phyloP scores from a whole-genome alignment of 2,113 vertebrate genomes.

The Alouatta palliata region DNA sequence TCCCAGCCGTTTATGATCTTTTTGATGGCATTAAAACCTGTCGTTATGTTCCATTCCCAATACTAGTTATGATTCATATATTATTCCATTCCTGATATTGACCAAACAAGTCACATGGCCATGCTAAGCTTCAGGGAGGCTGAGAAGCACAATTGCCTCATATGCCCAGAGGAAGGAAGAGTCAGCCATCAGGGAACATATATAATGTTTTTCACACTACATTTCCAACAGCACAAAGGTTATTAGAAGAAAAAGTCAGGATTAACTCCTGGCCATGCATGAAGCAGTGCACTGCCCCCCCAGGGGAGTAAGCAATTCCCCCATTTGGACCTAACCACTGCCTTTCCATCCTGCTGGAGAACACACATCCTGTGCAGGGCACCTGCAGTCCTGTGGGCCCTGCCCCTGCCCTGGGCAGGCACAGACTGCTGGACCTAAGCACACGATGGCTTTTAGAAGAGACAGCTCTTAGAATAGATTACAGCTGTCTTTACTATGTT shows the following conservation, averaged over 20 bases:
- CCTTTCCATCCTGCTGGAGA: neutral
- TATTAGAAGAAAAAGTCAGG: neutral
- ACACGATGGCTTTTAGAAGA: neutral
- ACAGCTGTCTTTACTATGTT: constrained; percentile 14
- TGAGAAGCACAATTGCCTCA: neutral
- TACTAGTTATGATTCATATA: neutral
- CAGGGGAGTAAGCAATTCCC: neutral
- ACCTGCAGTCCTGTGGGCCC: accelerated
- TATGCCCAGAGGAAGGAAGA: neutral
- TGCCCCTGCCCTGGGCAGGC: neutral
- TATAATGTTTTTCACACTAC: neutral
- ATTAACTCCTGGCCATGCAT: neutral
- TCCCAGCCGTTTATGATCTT: neutral
- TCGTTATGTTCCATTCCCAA: neutral
- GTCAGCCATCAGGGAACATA: neutral
- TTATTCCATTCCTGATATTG: neutral
- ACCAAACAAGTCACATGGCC: neutral
- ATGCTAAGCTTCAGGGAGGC: neutral
- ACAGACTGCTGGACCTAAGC: neutral
- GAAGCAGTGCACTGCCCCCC: neutral
- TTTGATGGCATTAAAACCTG: neutral
- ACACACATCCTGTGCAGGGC: accelerated
- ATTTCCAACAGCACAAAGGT: neutral
- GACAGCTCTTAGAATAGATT: neutral
- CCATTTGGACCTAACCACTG: neutral